These are phyloP conservation scores for Vanessa cardui DNA, from an alignment of 2,888 invertebrate genomes.

Conservation along the genomic window DNA sequence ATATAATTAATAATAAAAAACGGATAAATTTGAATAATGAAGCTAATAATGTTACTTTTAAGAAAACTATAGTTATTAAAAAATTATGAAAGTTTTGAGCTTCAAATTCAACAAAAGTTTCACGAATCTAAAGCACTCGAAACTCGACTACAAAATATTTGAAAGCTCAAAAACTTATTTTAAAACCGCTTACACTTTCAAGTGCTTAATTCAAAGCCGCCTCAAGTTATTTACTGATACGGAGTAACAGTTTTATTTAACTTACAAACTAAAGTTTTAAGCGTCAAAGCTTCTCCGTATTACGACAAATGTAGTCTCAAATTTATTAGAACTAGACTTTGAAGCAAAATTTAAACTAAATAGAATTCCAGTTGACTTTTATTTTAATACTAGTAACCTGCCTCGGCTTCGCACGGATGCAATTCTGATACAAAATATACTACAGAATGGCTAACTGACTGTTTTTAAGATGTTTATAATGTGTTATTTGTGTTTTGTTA, in stretches of 20 bases:
- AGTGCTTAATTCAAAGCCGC: slow-evolving; percentile 11
- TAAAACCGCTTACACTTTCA: slow-evolving; percentile 24
- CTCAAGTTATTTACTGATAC: slow-evolving; percentile 10
- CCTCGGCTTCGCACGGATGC: no score
- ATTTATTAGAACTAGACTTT: no score
- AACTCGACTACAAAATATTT: slow-evolving; percentile 21
- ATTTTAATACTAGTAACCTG: no score
- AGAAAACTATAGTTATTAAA: not conserved
- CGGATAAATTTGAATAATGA: not conserved
- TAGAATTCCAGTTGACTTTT: no score
- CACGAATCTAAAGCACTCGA: slow-evolving; percentile 12
- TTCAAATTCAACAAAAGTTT: slow-evolving; percentile 14
- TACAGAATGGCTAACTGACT: no score
- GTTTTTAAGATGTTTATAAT: no score
- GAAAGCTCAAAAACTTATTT: slow-evolving; percentile 20
- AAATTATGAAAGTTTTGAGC: slow-evolving; percentile 6
- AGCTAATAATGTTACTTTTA: not conserved
- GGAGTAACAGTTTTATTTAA: slow-evolving; percentile 8
- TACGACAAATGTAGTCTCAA: no score
- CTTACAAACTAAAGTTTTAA: not conserved
- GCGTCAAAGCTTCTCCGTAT: not conserved
- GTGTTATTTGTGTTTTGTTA: no score
- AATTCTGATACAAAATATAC: no score
- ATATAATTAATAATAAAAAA: no score
- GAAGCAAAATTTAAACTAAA: no score